Conservation (phyloP, 1,140 invertebrate species). For the Mesaphorura yosii region DNA sequence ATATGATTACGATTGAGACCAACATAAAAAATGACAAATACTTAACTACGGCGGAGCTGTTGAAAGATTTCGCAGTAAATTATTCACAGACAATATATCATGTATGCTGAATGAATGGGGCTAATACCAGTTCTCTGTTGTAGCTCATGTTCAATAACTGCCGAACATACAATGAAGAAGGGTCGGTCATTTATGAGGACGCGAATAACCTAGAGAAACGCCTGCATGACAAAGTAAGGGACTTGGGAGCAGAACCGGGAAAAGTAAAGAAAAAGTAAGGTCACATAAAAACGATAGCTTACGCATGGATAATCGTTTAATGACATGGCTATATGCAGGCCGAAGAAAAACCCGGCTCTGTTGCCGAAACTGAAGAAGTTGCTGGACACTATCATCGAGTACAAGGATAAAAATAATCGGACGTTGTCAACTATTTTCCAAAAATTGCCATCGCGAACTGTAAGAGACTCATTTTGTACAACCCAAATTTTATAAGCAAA, state of each 20-base stretch:
- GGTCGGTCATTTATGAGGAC: constrained; percentile 87
- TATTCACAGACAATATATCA: constrained; percentile 1
- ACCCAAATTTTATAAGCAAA: not conserved
- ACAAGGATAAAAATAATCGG: constrained; percentile 73
- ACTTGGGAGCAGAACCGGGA: constrained; percentile 45
- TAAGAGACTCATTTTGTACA: constrained; percentile 35
- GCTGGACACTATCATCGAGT: constrained; percentile 80
- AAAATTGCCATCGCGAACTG: constrained; percentile 81
- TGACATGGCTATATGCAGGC: not conserved
- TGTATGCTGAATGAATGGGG: no score
- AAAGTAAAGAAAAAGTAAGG: constrained; percentile 31
- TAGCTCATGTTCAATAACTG: constrained; percentile 91
- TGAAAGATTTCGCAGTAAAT: constrained; percentile 54
- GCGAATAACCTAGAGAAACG: constrained; percentile 76
- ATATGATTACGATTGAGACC: constrained; percentile 83
- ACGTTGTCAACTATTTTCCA: constrained; percentile 84
- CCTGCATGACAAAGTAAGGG: constrained; percentile 69
- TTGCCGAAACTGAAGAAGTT: constrained; percentile 67
- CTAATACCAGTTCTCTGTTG: constrained; percentile 35
- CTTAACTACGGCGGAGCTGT: constrained; percentile 49
- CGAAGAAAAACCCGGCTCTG: constrained; percentile 32
- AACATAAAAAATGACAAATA: constrained; percentile 58
- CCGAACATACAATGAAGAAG: constrained; percentile 89
- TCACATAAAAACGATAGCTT: no score
- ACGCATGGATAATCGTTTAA: constrained; percentile 16